phyloP scores from a whole-genome alignment of 2,888 invertebrate species.

The Dione vanillae region DNA sequence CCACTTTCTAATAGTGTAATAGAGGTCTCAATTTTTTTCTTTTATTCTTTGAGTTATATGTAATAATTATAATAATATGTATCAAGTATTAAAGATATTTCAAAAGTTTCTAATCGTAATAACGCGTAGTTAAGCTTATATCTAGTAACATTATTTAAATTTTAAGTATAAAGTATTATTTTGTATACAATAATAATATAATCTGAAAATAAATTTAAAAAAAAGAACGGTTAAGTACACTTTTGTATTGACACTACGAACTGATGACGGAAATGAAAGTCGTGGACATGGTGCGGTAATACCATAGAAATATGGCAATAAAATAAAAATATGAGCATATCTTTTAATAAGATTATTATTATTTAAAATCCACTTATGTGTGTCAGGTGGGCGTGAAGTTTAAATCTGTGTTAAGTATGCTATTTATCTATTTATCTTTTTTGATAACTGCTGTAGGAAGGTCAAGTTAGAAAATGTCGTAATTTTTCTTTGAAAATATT shows the following conservation, averaged over 20 bases:
- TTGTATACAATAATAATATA: not conserved
- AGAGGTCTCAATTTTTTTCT: too few species aligned
- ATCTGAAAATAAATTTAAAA: not conserved
- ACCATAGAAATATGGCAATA: not conserved
- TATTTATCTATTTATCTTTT: not conserved
- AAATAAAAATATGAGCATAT: not conserved
- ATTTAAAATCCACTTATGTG: not conserved
- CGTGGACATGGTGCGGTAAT: not conserved
- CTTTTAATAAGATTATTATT: not conserved
- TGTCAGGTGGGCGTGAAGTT: not conserved
- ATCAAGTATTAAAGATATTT: too few species aligned
- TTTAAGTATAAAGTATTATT: too few species aligned
- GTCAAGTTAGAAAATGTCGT: too few species aligned
- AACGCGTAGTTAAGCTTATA: too few species aligned
- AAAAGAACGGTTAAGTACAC: not conserved
- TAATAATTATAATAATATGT: too few species aligned
- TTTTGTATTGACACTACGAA: not conserved
- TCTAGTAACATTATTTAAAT: too few species aligned
- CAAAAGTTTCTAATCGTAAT: too few species aligned
- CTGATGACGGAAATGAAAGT: not conserved
- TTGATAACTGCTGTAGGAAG: too few species aligned
- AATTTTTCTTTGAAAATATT: too few species aligned
- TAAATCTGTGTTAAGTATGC: not conserved
- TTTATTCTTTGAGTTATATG: too few species aligned
- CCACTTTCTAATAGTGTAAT: too few species aligned